Evolutionary conservation across 2,888 invertebrate species (phyloP).

Genomic region (Andricus curvator): DNA sequence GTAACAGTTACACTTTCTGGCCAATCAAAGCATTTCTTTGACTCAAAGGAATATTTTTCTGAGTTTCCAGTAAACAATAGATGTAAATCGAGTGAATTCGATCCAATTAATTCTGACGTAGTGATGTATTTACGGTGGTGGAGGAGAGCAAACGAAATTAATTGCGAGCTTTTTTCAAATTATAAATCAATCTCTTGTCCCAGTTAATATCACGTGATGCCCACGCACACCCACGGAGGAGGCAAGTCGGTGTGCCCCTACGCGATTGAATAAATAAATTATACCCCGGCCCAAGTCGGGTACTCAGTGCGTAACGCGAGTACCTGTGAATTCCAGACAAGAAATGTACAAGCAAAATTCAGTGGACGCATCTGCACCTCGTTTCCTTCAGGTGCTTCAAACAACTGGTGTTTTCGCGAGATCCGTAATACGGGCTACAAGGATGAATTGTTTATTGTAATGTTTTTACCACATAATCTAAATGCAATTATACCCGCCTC

Average conservation of each 20-base stretch:
- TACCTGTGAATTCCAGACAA: neutral
- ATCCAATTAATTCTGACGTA: constrained; percentile 14
- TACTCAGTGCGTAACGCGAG: neutral
- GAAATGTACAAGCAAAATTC: neutral
- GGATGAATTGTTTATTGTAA: too few species aligned
- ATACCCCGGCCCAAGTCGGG: neutral
- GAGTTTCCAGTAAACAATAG: neutral
- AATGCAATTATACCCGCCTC: too few species aligned
- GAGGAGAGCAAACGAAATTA: constrained; percentile 44
- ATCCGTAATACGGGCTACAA: too few species aligned
- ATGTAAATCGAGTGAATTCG: neutral
- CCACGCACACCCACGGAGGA: constrained; percentile 61
- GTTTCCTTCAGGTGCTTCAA: neutral
- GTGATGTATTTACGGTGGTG: constrained; percentile 42
- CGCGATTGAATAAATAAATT: constrained; percentile 24
- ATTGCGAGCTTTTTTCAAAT: constrained; percentile 51
- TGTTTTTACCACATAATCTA: too few species aligned
- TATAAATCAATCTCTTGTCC: constrained; percentile 57
- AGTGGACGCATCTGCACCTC: neutral
- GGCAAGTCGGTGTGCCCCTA: constrained; percentile 2
- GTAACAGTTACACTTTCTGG: too few species aligned
- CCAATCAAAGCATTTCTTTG: neutral
- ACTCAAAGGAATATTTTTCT: neutral
- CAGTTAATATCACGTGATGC: constrained; percentile 52
- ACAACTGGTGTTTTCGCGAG: too few species aligned